A percentile compares a stretch with the other conserved stretches of the same genome.
These are phyloP conservation scores for Mungos mungo DNA, from an alignment of 2,113 vertebrate genomes.

Conservation along the genomic window DNA sequence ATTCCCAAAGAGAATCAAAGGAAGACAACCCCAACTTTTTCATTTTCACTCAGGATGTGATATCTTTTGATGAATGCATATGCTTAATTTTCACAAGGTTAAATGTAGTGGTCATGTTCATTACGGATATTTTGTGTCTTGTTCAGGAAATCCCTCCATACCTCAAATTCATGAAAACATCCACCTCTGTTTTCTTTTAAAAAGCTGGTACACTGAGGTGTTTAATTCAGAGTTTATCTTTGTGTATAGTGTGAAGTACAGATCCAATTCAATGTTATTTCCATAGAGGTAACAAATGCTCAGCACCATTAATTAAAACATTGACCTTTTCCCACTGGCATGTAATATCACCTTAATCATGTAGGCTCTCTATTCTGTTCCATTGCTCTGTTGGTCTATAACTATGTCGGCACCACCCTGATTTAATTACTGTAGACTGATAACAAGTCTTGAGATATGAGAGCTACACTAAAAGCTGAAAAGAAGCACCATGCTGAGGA, in stretches of 20 bases:
- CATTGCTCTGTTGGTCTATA: not conserved
- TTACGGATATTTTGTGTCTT: not conserved
- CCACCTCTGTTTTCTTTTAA: not conserved
- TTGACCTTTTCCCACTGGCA: not conserved
- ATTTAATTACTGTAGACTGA: not conserved
- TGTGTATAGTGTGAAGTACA: not conserved
- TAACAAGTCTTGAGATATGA: not conserved
- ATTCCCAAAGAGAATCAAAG: not conserved
- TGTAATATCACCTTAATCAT: not conserved
- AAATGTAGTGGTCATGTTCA: not conserved
- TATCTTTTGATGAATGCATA: not conserved
- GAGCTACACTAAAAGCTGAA: not conserved
- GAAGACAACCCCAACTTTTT: not conserved
- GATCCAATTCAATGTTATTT: not conserved
- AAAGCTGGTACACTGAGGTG: not conserved
- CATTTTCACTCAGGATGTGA: not conserved
- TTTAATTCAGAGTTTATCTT: not conserved
- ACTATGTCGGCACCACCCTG: not conserved
- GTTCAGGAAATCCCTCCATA: not conserved
- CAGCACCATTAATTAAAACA: not conserved
- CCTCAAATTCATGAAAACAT: constrained; percentile 7
- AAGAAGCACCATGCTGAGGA: not conserved
- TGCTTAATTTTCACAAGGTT: not conserved
- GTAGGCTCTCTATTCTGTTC: not conserved
- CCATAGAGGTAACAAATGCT: not conserved